Conservation (phyloP, 2,113 vertebrate genomes). For the Psammodynastes pulverulentus region DNA sequence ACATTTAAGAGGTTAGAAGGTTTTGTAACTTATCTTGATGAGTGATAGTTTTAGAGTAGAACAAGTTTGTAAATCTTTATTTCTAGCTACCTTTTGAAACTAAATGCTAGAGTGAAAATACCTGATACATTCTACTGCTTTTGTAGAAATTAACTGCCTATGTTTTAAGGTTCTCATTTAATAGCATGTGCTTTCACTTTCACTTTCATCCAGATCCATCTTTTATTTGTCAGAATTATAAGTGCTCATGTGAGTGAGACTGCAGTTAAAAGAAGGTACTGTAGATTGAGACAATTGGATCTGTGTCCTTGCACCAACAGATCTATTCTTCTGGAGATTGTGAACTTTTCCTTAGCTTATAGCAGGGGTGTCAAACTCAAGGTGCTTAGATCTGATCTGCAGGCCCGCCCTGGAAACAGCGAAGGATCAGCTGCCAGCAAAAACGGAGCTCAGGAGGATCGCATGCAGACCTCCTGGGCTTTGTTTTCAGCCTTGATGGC, state of each 20-base stretch:
- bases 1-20: too few species aligned
- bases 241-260: not conserved
- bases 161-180: not conserved
- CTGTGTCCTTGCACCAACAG: not conserved
- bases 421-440: too few species aligned
- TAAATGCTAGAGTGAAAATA: not conserved
- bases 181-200: not conserved
- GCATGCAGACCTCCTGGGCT: too few species aligned
- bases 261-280: not conserved
- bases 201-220: not conserved
- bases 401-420: too few species aligned
- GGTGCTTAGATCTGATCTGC: too few species aligned
- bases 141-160: not conserved
- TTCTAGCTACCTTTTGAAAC: not conserved
- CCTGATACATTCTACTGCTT: not conserved
- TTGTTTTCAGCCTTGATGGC: too few species aligned
- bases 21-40: not conserved
- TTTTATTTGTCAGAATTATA: not conserved
- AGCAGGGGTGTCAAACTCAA: too few species aligned
- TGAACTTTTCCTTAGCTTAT: not conserved
- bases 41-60: not conserved
- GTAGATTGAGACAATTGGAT: not conserved
- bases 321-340: not conserved
- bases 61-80: not conserved
- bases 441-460: too few species aligned